Percentiles rank a stretch among this genome's conserved stretches.
phyloP scores from a whole-genome alignment of 92 coral and sea anemone species.

The Galaxea fascicularis region DNA sequence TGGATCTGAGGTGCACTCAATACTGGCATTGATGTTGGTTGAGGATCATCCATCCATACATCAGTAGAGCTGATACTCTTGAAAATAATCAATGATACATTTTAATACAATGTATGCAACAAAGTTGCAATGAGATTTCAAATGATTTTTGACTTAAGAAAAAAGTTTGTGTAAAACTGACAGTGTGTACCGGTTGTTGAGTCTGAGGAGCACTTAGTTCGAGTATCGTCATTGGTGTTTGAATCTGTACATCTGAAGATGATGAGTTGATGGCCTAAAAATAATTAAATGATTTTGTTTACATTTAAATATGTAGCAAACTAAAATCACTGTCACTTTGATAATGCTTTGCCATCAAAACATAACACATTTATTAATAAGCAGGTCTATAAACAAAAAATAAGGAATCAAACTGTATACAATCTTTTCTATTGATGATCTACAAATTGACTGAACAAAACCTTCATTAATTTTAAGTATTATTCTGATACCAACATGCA shows the following conservation, averaged over 20 bases:
- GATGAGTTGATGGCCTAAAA: conserved; percentile 6
- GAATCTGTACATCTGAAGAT: conserved; percentile 8
- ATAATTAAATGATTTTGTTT: not conserved
- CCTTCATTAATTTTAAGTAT: not conserved
- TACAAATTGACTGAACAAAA: not conserved
- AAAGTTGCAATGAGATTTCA: conserved; percentile 1
- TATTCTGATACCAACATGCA: not conserved
- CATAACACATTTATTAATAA: not conserved
- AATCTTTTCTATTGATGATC: not conserved
- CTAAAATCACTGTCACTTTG: not conserved
- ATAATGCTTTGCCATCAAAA: not conserved
- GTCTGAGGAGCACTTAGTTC: not conserved
- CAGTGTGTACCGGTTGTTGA: conserved; percentile 5
- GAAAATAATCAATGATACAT: not conserved
- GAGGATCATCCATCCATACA: not conserved
- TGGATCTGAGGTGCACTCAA: conserved; percentile 11
- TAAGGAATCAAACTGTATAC: conserved; percentile 4
- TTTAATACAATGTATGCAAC: not conserved
- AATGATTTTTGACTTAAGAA: conserved; percentile 2
- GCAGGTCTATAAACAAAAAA: not conserved
- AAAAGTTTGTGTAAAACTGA: not conserved
- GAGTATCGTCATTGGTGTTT: not conserved
- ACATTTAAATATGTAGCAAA: conserved; percentile 3
- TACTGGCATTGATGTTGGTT: conserved; percentile 9
- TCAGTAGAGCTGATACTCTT: not conserved